Percentiles rank a stretch among this genome's conserved stretches.
Evolutionary conservation across 2,113 vertebrate genomes (phyloP).

Genomic region (Atractosteus spatula): DNA sequence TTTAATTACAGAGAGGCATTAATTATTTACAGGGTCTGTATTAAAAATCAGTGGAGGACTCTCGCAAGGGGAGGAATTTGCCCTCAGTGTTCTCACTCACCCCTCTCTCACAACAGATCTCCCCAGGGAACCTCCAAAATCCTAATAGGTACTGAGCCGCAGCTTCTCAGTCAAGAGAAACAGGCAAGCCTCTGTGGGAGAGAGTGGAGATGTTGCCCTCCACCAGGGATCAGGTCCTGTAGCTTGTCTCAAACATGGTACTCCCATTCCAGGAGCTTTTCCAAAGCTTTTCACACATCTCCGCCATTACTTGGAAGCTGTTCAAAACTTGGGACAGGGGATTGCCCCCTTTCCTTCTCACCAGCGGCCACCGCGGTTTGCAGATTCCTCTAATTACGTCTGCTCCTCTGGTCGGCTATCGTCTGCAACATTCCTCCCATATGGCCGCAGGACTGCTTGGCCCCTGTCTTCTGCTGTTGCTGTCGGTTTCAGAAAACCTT

Average conservation of each 20-base stretch:
- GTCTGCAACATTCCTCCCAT: neutral
- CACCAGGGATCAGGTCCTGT: neutral
- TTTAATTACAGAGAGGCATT: slow-evolving; percentile 36
- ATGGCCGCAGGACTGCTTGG: neutral
- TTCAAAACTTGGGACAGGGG: neutral
- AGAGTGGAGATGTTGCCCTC: neutral
- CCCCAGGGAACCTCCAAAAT: too few species aligned
- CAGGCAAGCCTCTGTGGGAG: neutral
- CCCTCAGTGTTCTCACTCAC: too few species aligned
- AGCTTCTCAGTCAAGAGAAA: too few species aligned
- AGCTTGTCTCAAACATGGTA: neutral
- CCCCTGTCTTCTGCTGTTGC: too few species aligned
- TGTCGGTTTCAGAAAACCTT: too few species aligned
- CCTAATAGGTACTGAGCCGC: neutral
- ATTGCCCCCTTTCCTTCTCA: neutral
- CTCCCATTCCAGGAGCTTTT: neutral
- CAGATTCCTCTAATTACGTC: neutral
- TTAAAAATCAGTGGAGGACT: slow-evolving; percentile 5
- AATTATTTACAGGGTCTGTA: slow-evolving; percentile 35
- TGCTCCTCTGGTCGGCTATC: neutral
- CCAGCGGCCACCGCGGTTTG: neutral
- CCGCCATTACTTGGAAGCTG: neutral
- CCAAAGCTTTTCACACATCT: neutral
- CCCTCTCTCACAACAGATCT: too few species aligned
- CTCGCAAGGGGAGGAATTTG: too few species aligned